Evolutionary conservation across 2,888 invertebrate genomes (phyloP).

Genomic region (Chymomyza caudatula): DNA sequence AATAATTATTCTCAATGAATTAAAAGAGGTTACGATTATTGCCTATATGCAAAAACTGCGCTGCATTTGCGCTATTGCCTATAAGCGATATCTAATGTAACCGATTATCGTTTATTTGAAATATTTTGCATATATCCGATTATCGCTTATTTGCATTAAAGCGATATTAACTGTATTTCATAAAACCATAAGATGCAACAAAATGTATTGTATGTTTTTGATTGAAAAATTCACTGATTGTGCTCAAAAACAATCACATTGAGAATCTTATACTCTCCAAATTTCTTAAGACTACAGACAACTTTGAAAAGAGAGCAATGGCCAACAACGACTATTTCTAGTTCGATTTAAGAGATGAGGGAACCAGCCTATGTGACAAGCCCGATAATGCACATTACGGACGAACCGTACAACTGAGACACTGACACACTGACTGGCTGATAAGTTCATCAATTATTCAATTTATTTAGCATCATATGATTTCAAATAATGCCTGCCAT

Average conservation of each 20-base stretch:
- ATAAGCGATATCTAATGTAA: too few species aligned
- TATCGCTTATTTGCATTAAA: too few species aligned
- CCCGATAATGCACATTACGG: not conserved
- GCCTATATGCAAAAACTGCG: too few species aligned
- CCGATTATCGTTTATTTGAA: too few species aligned
- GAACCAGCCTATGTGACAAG: not conserved
- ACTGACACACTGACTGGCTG: not conserved
- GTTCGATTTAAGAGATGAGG: not conserved
- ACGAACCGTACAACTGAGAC: not conserved
- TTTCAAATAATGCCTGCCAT: not conserved
- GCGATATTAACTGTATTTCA: too few species aligned
- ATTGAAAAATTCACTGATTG: too few species aligned
- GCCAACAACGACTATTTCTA: not conserved
- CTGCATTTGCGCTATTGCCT: too few species aligned
- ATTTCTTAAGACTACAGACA: not conserved
- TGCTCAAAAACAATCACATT: not conserved
- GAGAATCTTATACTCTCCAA: not conserved
- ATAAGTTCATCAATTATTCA: not conserved
- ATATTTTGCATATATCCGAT: too few species aligned
- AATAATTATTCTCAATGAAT: too few species aligned
- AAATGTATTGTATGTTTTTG: too few species aligned
- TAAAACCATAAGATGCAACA: too few species aligned
- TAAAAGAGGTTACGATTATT: too few species aligned
- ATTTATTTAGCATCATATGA: slow-evolving; percentile 2
- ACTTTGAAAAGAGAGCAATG: not conserved